Evolutionary conservation across 2,888 invertebrate genomes (phyloP).

Genomic region (Drosophila recens): DNA sequence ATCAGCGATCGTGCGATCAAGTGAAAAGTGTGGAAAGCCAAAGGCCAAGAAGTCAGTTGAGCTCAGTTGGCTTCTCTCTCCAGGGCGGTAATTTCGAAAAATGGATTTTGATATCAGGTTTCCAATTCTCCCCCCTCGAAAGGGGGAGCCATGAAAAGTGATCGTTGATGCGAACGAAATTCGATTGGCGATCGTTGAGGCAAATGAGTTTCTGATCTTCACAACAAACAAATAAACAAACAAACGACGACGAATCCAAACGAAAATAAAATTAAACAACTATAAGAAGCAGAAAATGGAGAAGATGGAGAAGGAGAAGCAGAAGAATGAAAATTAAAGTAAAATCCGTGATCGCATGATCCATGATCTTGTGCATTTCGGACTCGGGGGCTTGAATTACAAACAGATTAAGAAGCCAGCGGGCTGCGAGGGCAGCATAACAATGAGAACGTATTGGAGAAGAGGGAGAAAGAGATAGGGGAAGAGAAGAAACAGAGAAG

Average conservation of each 20-base stretch:
- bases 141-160: slow-evolving; percentile 3
- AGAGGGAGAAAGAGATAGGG: not conserved
- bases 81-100: slow-evolving; percentile 21
- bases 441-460: slow-evolving; percentile 25
- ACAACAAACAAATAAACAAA: slow-evolving; percentile 38
- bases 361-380: slow-evolving; percentile 33
- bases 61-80: slow-evolving; percentile 9
- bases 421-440: slow-evolving; percentile 38
- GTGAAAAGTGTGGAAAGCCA: slow-evolving; percentile 58
- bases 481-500: not conserved
- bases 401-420: slow-evolving; percentile 46
- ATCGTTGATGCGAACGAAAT: slow-evolving; percentile 23
- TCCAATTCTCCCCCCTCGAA: not conserved
- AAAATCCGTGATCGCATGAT: slow-evolving; percentile 48
- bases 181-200: slow-evolving; percentile 34
- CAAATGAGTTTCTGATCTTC: slow-evolving; percentile 45
- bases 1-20: slow-evolving; percentile 39
- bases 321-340: slow-evolving; percentile 32
- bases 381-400: slow-evolving; percentile 58
- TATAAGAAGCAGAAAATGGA: not conserved
- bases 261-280: slow-evolving; percentile 30
- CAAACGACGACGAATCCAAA: slow-evolving; percentile 28
- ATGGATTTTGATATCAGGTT: slow-evolving; percentile 42
- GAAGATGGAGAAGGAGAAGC: not conserved
- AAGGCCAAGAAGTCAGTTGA: slow-evolving; percentile 39